Base-by-base conservation (phyloP, 2,113 vertebrate genomes). In the Nibea coibor region DNA sequence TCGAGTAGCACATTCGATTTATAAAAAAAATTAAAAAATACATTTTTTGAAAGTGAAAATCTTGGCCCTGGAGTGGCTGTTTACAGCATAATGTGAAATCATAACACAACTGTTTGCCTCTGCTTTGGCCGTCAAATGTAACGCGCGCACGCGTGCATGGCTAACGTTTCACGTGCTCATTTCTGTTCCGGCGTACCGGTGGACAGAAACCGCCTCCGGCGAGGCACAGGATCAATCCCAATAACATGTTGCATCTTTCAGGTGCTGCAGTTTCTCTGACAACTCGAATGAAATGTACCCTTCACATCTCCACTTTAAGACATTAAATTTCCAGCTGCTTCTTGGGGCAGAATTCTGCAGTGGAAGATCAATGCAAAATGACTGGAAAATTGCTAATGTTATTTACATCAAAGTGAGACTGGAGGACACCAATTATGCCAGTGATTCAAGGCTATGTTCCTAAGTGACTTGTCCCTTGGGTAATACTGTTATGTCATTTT, bases 391-490 rank as follows among this genome's bases (percentile, higher is more conserved):
- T 89, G 87, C 84, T 91, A 91, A 92, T 93, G 90, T 90, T 92
- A 93, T 93, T 93, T 92, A 90, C 86, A 93, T 92, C 88, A 92
- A 92, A 93, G 91, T 88, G 82, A 92, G 83, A 88, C 85, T 82
- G 85, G 82, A 88, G 90, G 90, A 91, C 84, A 87, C 80, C 86
- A 90, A 91, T 93, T 93, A 92, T 87, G 69, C 75, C 85, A 61
- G 75, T 89, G 85, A 93, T 91, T 88, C 77, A 77, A 78, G 68
- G 81, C 90, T 87, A 87, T 86, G 83, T 87, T 88, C 77, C 66
- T 86, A 89, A 91, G 89, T 90, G 84, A 82, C 78, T 69, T 80
- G 81, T 82, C 81, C 88, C 73, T 47, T 59, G 53, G 90, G 76
- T 80, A 70, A 89, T 85, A 83, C 75, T 39, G 5, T 45, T 35